Conservation (phyloP, 1,140 invertebrate genomes). For the Sweltsa coloradensis region DNA sequence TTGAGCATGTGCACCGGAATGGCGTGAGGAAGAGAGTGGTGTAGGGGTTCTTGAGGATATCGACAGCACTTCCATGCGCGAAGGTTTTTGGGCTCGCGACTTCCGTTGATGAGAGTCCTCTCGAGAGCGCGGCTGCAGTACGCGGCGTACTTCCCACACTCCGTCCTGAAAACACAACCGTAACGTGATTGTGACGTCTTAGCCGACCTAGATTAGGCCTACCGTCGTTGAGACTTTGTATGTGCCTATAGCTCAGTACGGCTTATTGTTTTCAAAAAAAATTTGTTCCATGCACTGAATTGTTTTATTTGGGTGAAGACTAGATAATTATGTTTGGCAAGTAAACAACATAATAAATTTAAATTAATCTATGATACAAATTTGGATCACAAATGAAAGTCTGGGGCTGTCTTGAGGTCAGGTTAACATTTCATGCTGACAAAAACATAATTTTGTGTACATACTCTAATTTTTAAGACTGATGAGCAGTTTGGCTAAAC, state of each 20-base stretch:
- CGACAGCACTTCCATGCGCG: conserved; percentile 93
- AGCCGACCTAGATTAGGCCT: not conserved
- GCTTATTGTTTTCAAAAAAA: conserved; percentile 1
- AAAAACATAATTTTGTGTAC: no score
- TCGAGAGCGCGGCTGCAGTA: conserved; percentile 89
- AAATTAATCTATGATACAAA: conserved; percentile 19
- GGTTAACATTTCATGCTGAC: no score
- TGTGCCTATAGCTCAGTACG: not conserved
- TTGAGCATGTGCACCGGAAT: conserved; percentile 94
- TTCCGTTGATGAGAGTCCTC: conserved; percentile 72
- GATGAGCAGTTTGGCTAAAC: no score
- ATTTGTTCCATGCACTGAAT: no score
- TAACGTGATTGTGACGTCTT: conserved; percentile 1
- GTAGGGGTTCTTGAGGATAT: conserved; percentile 89
- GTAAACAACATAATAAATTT: conserved; percentile 1
- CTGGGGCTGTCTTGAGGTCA: no score
- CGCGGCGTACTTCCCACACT: conserved; percentile 90
- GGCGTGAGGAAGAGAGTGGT: conserved; percentile 89
- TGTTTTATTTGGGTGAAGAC: no score
- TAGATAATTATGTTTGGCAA: no score
- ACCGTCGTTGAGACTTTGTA: not conserved
- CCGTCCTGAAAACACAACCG: conserved; percentile 53
- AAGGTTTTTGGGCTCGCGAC: conserved; percentile 79
- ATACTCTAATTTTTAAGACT: no score
- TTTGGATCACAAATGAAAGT: no score